Evolutionary conservation across 1,140 invertebrate genomes (phyloP).

Genomic region (Cotesia chilonis): DNA sequence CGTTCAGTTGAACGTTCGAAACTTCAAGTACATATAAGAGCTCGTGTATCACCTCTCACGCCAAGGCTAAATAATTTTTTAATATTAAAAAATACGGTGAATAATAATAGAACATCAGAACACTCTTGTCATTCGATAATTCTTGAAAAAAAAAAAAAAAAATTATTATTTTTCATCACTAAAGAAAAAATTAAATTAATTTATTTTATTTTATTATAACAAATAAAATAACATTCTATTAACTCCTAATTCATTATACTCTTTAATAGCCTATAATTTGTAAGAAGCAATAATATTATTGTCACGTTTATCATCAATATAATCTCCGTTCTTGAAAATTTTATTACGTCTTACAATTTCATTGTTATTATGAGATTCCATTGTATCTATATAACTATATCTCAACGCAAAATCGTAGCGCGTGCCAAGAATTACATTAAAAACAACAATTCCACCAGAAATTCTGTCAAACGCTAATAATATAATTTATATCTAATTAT

Average conservation of each 20-base stretch:
- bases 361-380: conserved; percentile 14
- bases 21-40: conserved; percentile 44
- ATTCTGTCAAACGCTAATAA: conserved; percentile 41
- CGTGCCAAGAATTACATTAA: conserved; percentile 47
- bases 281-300: conserved; percentile 43
- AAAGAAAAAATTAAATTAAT: neutral
- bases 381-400: conserved; percentile 42
- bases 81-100: conserved; percentile 52
- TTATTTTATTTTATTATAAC: neutral
- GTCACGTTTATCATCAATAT: conserved; percentile 25
- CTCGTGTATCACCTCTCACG: conserved; percentile 56
- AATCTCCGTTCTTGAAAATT: conserved; percentile 6
- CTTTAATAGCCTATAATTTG: conserved; percentile 48
- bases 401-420: conserved; percentile 50
- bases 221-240: conserved; percentile 14
- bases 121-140: conserved; percentile 42
- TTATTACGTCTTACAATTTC: conserved; percentile 2
- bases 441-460: conserved; percentile 34
- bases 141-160: conserved; percentile 34
- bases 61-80: conserved; percentile 50
- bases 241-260: conserved; percentile 49
- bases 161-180: neutral
- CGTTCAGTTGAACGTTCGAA: too few relatives aligned
- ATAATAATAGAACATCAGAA: conserved; percentile 49
- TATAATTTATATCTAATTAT: conserved; percentile 4